Evolutionary conservation across 1,140 invertebrate genomes (phyloP), one percentile per base, ranked within the genome.

Genomic region (Pseudoatta argentina): DNA sequence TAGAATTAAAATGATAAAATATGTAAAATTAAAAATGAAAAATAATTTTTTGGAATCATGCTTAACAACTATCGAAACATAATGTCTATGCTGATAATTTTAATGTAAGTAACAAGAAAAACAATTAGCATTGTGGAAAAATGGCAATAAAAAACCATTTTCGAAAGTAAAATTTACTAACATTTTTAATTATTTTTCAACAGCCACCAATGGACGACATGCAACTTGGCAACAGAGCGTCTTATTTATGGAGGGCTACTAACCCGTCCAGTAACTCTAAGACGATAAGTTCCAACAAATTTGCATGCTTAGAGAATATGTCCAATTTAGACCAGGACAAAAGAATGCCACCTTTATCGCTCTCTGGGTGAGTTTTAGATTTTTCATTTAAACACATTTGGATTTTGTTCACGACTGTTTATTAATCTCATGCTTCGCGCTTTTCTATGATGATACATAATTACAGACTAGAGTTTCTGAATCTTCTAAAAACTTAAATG

Each of bases 141-240:
- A 27, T 16, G 59, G 14, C 59, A 27, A 63, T 14, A 27, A 14
- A 6, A 16, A 27, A 27, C 10, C 10, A 44, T 44, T 44, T 44
- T 0, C 39, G 10, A 10, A 0, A 44, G 8, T 10, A 2, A 0
- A 44, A 44, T 44, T 44, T 44, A 12, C 39, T 8, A 12, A 10
- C 8, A 44, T 44, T 44, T 10, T 44, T 1, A 39, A 39, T 39
- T 67, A 44, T 71, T 48, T 86, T 61, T 77, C 51, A 83, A 57
- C 64, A 96, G 95, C 94, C 94, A 55, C 81, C 92, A 10, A 92
- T 94, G 79, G 95, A 96, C 59, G 95, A 96, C 86, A 86, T 95
- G 64, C 93, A 93, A 85, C 88, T 96, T 48, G 96, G 96, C 10
- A 94, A 90, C 66, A 93, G 93, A 85, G 90, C 89, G 3, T 87